Conservation (phyloP, 2,888 invertebrate genomes). For the Sinopyrophorus schimmeli region DNA sequence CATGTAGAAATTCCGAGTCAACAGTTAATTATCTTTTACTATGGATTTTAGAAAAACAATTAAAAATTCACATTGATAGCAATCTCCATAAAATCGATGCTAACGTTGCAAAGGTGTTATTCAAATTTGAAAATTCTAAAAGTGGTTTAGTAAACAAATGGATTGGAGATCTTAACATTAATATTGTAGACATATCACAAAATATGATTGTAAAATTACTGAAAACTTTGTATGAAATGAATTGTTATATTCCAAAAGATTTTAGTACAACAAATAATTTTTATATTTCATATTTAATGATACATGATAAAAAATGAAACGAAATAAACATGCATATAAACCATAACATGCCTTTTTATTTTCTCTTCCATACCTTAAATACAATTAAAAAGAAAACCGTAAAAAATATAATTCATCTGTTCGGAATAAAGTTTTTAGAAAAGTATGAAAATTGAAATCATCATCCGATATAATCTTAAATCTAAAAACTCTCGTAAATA, state of each 20-base stretch:
- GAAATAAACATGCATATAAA: too few species aligned
- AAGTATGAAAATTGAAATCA: too few species aligned
- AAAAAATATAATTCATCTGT: too few species aligned
- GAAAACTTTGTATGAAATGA: slow-evolving; percentile 61
- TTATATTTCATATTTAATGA: slow-evolving; percentile 61
- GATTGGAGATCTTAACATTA: slow-evolving; percentile 60
- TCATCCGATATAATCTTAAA: too few species aligned
- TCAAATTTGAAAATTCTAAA: slow-evolving; percentile 56
- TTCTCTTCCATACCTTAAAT: too few species aligned
- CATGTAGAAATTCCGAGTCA: slow-evolving; percentile 54
- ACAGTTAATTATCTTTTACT: slow-evolving; percentile 61
- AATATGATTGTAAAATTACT: slow-evolving; percentile 61
- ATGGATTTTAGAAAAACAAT: slow-evolving; percentile 66
- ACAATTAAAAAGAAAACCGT: too few species aligned
- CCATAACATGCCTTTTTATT: neutral
- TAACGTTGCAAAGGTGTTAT: slow-evolving; percentile 62
- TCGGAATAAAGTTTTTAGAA: too few species aligned
- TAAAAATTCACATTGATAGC: slow-evolving; percentile 56
- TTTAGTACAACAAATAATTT: slow-evolving; percentile 62
- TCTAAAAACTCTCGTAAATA: too few species aligned
- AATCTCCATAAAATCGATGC: slow-evolving; percentile 54
- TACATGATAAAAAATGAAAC: slow-evolving; percentile 8
- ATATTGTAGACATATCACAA: slow-evolving; percentile 61
- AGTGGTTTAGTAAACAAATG: slow-evolving; percentile 59
- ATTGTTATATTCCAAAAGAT: slow-evolving; percentile 60